phyloP scores from a whole-genome alignment of 2,113 vertebrate species.

The Cichladusa arquata region DNA sequence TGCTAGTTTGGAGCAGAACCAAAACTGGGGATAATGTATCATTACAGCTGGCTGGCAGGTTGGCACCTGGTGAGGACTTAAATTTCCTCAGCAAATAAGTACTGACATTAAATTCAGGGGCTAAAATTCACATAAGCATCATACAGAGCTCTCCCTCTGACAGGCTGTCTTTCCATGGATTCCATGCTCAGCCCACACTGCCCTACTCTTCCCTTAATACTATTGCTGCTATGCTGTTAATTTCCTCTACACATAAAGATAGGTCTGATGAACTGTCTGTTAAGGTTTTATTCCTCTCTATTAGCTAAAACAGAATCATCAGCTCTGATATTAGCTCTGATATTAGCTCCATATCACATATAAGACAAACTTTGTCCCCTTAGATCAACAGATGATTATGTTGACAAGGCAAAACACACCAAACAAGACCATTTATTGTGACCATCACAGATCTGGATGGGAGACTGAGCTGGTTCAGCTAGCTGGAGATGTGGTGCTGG shows the following conservation, averaged over 20 bases:
- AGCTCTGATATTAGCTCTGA: not conserved
- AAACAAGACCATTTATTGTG: not conserved
- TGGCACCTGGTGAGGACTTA: not conserved
- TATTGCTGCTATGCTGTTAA: not conserved
- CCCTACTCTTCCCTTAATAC: not conserved
- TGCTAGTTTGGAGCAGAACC: not conserved
- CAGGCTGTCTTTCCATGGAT: not conserved
- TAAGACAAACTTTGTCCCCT: not conserved
- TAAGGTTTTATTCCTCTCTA: not conserved
- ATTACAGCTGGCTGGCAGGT: not conserved
- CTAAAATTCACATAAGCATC: not conserved
- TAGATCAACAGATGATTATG: not conserved
- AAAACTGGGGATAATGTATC: not conserved
- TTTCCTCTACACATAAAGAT: not conserved
- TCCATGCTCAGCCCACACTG: not conserved
- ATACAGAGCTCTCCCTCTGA: not conserved
- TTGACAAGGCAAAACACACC: not conserved
- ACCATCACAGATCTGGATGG: fast-evolving
- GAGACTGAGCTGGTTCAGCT: not conserved
- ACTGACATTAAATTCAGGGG: not conserved
- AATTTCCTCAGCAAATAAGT: not conserved
- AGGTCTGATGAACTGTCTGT: not conserved
- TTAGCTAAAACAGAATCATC: not conserved
- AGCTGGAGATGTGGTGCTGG: not conserved
- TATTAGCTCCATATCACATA: not conserved